Conservation (phyloP, 2,888 invertebrate genomes). For the Argyresthia albistria region DNA sequence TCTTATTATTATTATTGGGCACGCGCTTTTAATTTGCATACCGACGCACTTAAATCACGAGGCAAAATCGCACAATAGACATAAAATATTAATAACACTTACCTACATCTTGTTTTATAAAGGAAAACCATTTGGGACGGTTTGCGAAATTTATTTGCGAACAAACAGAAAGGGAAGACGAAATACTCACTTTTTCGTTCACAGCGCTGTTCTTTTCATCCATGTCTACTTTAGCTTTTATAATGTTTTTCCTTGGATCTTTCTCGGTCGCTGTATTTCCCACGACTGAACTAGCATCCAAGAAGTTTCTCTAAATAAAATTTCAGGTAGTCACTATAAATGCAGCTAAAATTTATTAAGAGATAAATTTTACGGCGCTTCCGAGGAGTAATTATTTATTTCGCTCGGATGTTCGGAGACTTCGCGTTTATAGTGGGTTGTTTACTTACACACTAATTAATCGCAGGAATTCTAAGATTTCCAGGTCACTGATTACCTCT, state of each 20-base stretch:
- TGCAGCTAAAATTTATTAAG: constrained; percentile 4
- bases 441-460: constrained; percentile 55
- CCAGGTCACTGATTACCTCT: constrained; percentile 28
- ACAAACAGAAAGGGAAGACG: not conserved
- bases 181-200: constrained; percentile 36
- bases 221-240: not conserved
- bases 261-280: not conserved
- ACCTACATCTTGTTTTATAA: no score
- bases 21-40: no score
- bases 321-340: not conserved
- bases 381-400: constrained; percentile 51
- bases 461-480: constrained; percentile 47
- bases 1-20: no score
- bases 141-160: no score
- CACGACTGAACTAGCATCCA: not conserved
- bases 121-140: no score
- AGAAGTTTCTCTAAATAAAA: not conserved
- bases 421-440: constrained; percentile 51
- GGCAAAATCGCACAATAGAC: no score
- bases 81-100: no score
- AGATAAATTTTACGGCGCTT: constrained; percentile 21
- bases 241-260: not conserved
- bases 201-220: constrained; percentile 15
- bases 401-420: constrained; percentile 52
- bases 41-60: no score